Conservation (phyloP, 1,140 invertebrate species). For the Bicyclus anynana region DNA sequence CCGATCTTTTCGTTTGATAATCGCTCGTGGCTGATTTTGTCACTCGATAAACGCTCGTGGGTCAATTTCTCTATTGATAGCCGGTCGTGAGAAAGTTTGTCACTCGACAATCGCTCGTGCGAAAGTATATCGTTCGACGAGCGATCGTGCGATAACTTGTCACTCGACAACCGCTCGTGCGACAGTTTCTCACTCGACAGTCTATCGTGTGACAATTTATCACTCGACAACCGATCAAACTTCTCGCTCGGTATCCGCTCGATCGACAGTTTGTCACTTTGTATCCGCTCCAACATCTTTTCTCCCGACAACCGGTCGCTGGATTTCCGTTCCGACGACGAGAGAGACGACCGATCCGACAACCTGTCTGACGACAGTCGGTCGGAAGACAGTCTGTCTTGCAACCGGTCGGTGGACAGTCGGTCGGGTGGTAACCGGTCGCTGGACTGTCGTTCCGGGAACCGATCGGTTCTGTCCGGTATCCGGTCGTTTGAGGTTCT, state of each 20-base stretch:
- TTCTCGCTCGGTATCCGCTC: slow-evolving; percentile 24
- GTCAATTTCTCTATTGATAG: slow-evolving; percentile 33
- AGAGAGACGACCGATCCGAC: slow-evolving; percentile 27
- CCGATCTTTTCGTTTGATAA: slow-evolving; percentile 31
- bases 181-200: slow-evolving; percentile 34
- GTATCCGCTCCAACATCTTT: slow-evolving; percentile 28
- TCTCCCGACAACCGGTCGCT: slow-evolving; percentile 29
- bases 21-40: slow-evolving; percentile 30
- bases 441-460: slow-evolving; percentile 29
- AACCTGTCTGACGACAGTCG: slow-evolving; percentile 26
- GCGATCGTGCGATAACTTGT: slow-evolving; percentile 34
- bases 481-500: slow-evolving; percentile 46
- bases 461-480: slow-evolving; percentile 33
- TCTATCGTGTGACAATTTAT: slow-evolving; percentile 36
- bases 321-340: slow-evolving; percentile 27
- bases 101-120: slow-evolving; percentile 23
- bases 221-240: slow-evolving; percentile 36
- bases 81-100: slow-evolving; percentile 31
- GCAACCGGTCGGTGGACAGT: slow-evolving; percentile 32
- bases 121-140: slow-evolving; percentile 28
- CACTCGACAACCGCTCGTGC: slow-evolving; percentile 32
- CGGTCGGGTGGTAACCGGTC: slow-evolving; percentile 43
- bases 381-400: slow-evolving; percentile 28
- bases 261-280: slow-evolving; percentile 25
- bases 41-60: slow-evolving; percentile 32